Conservation (phyloP, 1,140 invertebrate species). For the Euglossa dilemma region DNA sequence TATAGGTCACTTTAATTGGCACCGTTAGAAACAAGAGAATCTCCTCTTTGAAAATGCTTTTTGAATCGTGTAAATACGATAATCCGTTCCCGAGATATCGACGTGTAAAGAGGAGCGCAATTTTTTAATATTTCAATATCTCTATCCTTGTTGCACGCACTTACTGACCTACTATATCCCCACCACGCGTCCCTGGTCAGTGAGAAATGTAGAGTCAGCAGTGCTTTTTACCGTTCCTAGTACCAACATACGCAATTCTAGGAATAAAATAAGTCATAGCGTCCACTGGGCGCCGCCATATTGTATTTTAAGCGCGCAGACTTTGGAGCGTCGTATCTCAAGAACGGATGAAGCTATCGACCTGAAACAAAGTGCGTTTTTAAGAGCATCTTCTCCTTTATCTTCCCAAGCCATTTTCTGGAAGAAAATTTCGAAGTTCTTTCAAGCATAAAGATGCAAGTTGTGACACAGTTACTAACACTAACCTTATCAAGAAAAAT, state of each 20-base stretch:
- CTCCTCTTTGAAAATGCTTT: not conserved
- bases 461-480: too few relatives aligned
- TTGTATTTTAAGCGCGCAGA: not conserved
- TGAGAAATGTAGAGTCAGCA: not conserved
- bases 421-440: not conserved
- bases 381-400: not conserved
- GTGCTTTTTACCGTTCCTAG: not conserved
- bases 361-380: not conserved
- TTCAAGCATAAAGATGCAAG: not conserved
- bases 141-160: not conserved
- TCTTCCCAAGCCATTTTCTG: not conserved
- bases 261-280: not conserved
- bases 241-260: not conserved
- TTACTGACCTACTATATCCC: not conserved
- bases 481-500: too few relatives aligned
- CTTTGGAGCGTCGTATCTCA: not conserved
- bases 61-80: not conserved
- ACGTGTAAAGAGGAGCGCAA: not conserved
- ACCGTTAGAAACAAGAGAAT: not conserved
- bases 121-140: not conserved
- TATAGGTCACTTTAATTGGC: not conserved
- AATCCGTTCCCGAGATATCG: not conserved
- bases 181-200: not conserved
- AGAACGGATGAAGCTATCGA: constrained; percentile 4
- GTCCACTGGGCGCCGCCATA: not conserved